Evolutionary conservation across 1,140 invertebrate species (phyloP), one percentile per base, ranked within the genome.

Genomic region (Listronotus oregonensis): DNA sequence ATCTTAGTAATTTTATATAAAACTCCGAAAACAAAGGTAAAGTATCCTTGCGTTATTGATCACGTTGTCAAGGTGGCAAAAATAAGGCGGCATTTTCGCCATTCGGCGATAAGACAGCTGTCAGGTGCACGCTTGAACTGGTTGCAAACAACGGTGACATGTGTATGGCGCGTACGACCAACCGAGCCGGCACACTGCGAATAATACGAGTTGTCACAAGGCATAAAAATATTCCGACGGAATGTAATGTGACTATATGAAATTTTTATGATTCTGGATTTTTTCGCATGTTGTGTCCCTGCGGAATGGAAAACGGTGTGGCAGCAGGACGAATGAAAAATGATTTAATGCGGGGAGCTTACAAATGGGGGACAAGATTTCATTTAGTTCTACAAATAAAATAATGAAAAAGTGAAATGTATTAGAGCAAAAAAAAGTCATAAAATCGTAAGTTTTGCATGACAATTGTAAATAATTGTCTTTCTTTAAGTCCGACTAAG

Each of bases 71-170:
- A 49, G 46, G 37, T 60, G 40, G 60, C 39, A 54, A 40, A 64
- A 64, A 55, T 56, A 43, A 55, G 73, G 68, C 62, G 69, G 60
- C 70, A 73, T 71, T 75, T 73, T 66, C 57, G 68, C 57, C 68
- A 65, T 72, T 72, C 66, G 72, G 67, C 64, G 71, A 78, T 75
- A 72, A 72, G 75, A 78, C 76, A 78, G 76, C 75, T 78, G 76
- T 78, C 76, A 78, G 71, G 64, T 73, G 70, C 75, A 78, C 59
- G 68, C 70, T 71, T 66, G 58, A 47, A 52, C 69, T 73, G 69
- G 70, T 72, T 75, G 75, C 76, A 68, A 78, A 78, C 77, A 78
- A 78, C 71, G 73, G 73, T 75, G 76, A 76, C 75, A 77, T 70
- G 68, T 78, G 76, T 76, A 75, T 56, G 65, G 66, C 54, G 60